A percentile compares a stretch with the other conserved stretches of the same genome.
phyloP scores from a whole-genome alignment of 2,113 vertebrate species.

The Microtus richardsoni region DNA sequence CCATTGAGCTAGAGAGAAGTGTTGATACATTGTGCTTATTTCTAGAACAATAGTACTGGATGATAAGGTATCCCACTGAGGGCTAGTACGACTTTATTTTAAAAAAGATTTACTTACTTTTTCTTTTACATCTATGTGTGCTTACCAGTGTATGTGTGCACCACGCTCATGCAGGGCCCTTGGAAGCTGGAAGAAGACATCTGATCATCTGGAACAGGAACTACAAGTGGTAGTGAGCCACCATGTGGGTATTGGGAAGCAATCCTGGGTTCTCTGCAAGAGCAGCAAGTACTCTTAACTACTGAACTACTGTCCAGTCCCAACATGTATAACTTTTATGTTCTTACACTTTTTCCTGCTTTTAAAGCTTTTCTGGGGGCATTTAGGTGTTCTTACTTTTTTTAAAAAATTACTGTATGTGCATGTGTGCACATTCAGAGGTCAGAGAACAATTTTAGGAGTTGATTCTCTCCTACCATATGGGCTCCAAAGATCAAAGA shows the following conservation, averaged over 20 bases:
- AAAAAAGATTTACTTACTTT: neutral
- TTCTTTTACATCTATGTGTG: neutral
- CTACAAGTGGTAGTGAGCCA: neutral
- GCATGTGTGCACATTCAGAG: neutral
- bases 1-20: neutral
- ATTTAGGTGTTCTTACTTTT: neutral
- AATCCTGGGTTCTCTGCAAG: neutral
- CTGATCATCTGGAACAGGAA: neutral
- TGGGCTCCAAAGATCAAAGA: neutral
- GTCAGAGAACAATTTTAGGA: neutral
- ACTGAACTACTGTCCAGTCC: neutral
- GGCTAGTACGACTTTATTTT: neutral
- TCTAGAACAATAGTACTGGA: neutral
- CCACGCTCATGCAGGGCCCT: neutral
- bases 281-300: neutral
- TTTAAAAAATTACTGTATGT: neutral
- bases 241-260: neutral
- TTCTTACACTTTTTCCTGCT: neutral
- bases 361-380: neutral
- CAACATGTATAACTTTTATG: neutral
- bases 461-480: neutral
- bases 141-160: neutral
- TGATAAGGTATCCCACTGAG: neutral
- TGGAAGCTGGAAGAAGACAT: neutral
- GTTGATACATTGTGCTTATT: neutral